Evolutionary conservation across 2,113 vertebrate species (phyloP).

Genomic region (human (Homo sapiens)): GRCh38 chr18:45436501-45437000

Average conservation of each 20-base stretch:
- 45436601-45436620: constrained; percentile 12
- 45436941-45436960: background rate
- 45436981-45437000: background rate
- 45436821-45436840: background rate
- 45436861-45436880: background rate
- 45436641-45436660: constrained; percentile 59
- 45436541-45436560: background rate
- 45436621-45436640: constrained; percentile 13
- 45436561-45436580: background rate
- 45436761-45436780: constrained; percentile 62
- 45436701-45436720: constrained; percentile 75
- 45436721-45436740: constrained; percentile 73
- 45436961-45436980: background rate
- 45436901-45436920: background rate
- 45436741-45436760: constrained; percentile 76
- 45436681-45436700: constrained; percentile 72
- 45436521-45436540: background rate
- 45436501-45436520: background rate
- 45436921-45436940: background rate
- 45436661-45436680: constrained; percentile 70
- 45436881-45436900: background rate
- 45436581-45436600: constrained; percentile 33
- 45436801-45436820: background rate
- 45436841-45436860: background rate
- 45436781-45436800: constrained; percentile 25